Evolutionary conservation across 2,797 vertebrate genomes (phyloP), one percentile per base, ranked within the genome.

Genomic region (Calcarius lapponicus): DNA sequence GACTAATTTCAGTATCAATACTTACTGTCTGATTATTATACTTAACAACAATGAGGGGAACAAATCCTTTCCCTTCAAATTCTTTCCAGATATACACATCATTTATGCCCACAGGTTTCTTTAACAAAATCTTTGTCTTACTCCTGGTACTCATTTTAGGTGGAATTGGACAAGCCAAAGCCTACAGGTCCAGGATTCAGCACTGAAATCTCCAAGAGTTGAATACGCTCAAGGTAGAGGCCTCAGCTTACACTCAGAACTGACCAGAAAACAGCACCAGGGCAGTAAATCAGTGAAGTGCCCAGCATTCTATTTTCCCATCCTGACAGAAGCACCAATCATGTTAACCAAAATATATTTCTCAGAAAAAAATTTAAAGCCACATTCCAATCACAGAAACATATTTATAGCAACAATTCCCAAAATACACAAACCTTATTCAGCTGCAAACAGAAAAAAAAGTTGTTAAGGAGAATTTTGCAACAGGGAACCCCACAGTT

Each of bases 401-500:
- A 7, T 64, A 96, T 92, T 96, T 94, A 94, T 76, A 93, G 86
- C 74, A 85, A 74, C 43, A 67, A 61, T 84, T 88, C 86, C 54
- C 54, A 32, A 92, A 92, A 87, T 20, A 94, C 76, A 95, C 76
- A 76, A 76, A 82, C 74, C 61, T 93, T 80, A 95, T 93, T 94
- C 57, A 94, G 67, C 57, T 84, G 83, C 61, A 92, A 94, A 85
- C 36, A 53, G 62, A 62, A 50, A 84, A 84, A 88, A 62, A 86
- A 38, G 36, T 17, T 48, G 48, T 78, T 64, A 76, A 54, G 74
- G 24, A 54, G 43, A 80, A 62, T 78, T 92, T 80, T 19, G 4
- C 67, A 96, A 88, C 80, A 82, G 85, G 74, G 74, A 80, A 74
- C 45, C n/a, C 64, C 62, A 47, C 2, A 73, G 85, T 82, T 93